phyloP scores from a whole-genome alignment of 1,140 invertebrate genomes.

The Akabosia matsudoensis region DNA sequence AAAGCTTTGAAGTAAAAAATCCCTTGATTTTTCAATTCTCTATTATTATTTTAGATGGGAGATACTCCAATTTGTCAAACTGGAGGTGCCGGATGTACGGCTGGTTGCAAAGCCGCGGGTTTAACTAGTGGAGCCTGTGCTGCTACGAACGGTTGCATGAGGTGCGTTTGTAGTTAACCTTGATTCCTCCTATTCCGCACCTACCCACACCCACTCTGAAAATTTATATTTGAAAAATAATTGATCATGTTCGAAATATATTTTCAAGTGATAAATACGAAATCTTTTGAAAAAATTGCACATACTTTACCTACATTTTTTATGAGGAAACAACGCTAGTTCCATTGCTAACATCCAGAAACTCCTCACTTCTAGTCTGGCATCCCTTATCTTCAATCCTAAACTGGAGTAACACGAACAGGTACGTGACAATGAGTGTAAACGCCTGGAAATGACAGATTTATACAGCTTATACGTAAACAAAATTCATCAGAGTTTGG shows the following conservation, averaged over 20 bases:
- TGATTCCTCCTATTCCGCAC: too few species aligned
- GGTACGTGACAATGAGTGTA: neutral
- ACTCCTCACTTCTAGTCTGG: too few species aligned
- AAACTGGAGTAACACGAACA: neutral
- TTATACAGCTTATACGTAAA: neutral
- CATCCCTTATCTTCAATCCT: neutral
- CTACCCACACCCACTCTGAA: too few species aligned
- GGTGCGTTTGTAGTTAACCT: conserved; percentile 12
- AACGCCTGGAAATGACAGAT: neutral
- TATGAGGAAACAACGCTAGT: too few species aligned
- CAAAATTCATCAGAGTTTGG: neutral
- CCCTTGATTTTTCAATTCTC: neutral
- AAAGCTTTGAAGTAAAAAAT: neutral
- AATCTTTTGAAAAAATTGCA: too few species aligned
- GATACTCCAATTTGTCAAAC: neutral
- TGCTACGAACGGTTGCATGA: neutral
- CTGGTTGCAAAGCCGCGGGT: neutral
- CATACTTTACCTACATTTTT: too few species aligned
- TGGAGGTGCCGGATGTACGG: neutral
- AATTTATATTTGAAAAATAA: neutral
- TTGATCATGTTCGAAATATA: neutral
- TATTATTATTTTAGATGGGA: neutral
- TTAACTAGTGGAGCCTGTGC: neutral
- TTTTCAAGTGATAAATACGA: too few species aligned
- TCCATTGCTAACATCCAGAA: too few species aligned